Evolutionary conservation across 2,888 invertebrate genomes (phyloP).

Genomic region (Xylota sylvarum): DNA sequence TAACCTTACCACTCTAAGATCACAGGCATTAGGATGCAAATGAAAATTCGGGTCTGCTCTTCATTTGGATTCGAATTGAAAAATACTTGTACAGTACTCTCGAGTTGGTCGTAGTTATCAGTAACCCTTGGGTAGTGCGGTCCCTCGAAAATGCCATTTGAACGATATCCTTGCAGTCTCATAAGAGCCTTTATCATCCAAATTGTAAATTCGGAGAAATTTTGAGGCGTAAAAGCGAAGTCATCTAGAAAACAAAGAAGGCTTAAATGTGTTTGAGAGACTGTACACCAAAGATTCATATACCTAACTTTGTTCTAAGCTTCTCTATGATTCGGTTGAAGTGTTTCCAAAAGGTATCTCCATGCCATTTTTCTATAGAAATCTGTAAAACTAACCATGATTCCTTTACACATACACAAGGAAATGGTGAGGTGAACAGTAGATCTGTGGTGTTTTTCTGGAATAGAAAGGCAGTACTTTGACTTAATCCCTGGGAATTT

Average conservation of each 20-base stretch:
- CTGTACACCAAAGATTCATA: not conserved
- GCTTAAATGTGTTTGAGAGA: not conserved
- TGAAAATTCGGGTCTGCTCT: conserved; percentile 85
- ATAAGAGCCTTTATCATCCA: conserved; percentile 85
- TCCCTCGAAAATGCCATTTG: conserved; percentile 83
- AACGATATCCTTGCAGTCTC: conserved; percentile 83
- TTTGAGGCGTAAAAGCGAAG: conserved; percentile 77
- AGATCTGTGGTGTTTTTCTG: conserved; percentile 84
- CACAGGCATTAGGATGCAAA: conserved; percentile 84
- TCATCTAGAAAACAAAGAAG: conserved; percentile 69
- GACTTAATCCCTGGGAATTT: conserved; percentile 24
- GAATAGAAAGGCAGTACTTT: conserved; percentile 50
- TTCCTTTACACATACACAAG: conserved; percentile 87
- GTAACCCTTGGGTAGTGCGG: conserved; percentile 72
- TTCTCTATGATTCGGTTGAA: conserved; percentile 83
- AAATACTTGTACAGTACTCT: conserved; percentile 85
- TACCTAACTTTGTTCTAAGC: conserved; percentile 79
- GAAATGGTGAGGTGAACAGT: conserved; percentile 85
- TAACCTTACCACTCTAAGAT: conserved; percentile 82
- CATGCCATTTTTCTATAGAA: conserved; percentile 82
- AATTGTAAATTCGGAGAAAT: conserved; percentile 82
- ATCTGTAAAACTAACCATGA: conserved; percentile 86
- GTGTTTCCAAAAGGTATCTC: conserved; percentile 85
- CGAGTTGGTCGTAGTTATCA: conserved; percentile 85
- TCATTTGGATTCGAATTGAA: conserved; percentile 85